Percentiles rank a stretch among this genome's conserved stretches.
Evolutionary conservation across 2,113 vertebrate genomes (phyloP).

Genomic region (Okapia johnstoni): DNA sequence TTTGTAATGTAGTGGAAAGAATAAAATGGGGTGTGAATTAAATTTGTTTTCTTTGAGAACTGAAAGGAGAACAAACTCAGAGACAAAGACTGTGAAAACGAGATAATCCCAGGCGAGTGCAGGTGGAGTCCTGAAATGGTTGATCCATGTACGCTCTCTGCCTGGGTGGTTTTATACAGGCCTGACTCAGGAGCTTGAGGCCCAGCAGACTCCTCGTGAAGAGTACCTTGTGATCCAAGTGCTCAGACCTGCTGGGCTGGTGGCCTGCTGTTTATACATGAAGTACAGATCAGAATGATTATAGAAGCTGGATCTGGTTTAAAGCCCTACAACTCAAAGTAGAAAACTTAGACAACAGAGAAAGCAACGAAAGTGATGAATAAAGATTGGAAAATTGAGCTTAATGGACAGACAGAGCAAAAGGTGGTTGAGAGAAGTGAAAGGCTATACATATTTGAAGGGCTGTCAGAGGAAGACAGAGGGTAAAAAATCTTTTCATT

Average conservation of each 20-base stretch:
- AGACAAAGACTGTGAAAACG: neutral
- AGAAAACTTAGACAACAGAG: slow-evolving; percentile 1
- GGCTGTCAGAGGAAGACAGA: neutral
- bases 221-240: neutral
- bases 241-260: neutral
- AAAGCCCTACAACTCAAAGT: neutral
- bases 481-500: neutral
- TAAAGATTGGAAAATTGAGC: neutral
- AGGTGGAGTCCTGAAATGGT: neutral
- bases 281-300: neutral
- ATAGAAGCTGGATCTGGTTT: neutral
- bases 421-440: neutral
- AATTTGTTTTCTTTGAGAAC: neutral
- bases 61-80: neutral
- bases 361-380: neutral
- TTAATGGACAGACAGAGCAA: neutral
- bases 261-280: neutral
- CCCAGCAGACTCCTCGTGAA: neutral
- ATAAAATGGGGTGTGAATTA: neutral
- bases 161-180: neutral
- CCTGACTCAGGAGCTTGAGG: neutral
- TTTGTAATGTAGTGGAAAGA: neutral
- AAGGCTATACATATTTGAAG: neutral
- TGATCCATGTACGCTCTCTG: neutral
- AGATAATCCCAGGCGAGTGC: neutral